phyloP scores from a whole-genome alignment of 1,140 invertebrate species.

The Cherax quadricarinatus region DNA sequence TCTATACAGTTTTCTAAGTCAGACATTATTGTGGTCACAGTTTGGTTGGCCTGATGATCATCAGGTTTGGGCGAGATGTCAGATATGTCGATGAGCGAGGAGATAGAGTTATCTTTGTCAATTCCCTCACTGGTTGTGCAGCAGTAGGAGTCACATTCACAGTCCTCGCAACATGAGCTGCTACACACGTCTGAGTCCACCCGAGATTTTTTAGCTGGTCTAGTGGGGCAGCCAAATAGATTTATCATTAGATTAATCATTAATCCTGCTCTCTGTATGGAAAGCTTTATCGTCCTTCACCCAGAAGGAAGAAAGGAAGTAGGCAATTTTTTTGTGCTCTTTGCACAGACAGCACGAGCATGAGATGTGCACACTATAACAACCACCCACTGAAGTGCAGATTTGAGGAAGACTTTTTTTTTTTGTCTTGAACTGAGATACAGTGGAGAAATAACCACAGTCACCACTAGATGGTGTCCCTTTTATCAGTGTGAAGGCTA shows the following conservation, averaged over 20 bases:
- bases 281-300: conserved; percentile 3
- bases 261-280: neutral
- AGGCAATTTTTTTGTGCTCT: neutral
- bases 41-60: conserved; percentile 36
- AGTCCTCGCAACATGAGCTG: conserved; percentile 67
- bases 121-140: conserved; percentile 54
- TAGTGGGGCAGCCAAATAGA: conserved; percentile 53
- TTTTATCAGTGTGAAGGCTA: neutral
- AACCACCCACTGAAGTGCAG: neutral
- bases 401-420: neutral
- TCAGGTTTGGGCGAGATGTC: conserved; percentile 21
- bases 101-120: conserved; percentile 49
- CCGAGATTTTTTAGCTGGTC: conserved; percentile 68
- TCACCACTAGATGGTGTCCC: neutral
- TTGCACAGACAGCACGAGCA: neutral
- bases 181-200: conserved; percentile 60
- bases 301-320: conserved; percentile 10
- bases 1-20: conserved; percentile 47
- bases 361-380: neutral
- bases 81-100: conserved; percentile 16
- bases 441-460: neutral
- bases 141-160: conserved; percentile 70
- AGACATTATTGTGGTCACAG: conserved; percentile 44
- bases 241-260: conserved; percentile 46
- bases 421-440: neutral